Evolutionary conservation across 2,888 invertebrate species (phyloP).

Genomic region (Parnassius smintheus): DNA sequence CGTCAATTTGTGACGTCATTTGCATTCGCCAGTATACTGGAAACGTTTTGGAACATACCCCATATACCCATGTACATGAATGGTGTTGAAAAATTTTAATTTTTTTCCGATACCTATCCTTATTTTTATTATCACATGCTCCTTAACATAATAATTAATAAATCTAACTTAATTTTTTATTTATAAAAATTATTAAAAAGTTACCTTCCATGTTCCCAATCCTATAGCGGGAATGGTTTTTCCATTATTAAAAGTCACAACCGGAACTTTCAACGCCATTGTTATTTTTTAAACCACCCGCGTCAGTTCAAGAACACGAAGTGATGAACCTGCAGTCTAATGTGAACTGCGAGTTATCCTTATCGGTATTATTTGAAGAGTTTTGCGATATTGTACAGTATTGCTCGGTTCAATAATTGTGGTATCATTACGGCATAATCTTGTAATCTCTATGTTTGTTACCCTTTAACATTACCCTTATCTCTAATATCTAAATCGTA

Average conservation of each 20-base stretch:
- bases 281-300: constrained; percentile 18
- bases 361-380: constrained; percentile 13
- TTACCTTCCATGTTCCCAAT: constrained; percentile 59
- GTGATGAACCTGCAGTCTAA: background rate
- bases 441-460: background rate
- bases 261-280: constrained; percentile 49
- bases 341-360: constrained; percentile 4
- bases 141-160: no score
- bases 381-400: constrained; percentile 1
- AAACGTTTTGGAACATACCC: no score
- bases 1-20: no score
- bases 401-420: constrained; percentile 9
- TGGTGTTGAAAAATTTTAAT: no score
- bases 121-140: no score
- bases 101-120: no score
- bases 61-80: no score
- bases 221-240: constrained; percentile 52
- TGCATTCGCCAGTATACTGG: no score
- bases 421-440: background rate
- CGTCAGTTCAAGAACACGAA: constrained; percentile 8
- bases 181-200: constrained; percentile 7
- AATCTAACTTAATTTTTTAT: no score
- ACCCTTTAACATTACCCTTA: background rate
- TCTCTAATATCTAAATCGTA: background rate
- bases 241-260: constrained; percentile 51